A percentile compares a stretch with the other conserved stretches of the same genome.
phyloP scores from a whole-genome alignment of 2,113 vertebrate genomes.

The Ardeotis arabs region DNA sequence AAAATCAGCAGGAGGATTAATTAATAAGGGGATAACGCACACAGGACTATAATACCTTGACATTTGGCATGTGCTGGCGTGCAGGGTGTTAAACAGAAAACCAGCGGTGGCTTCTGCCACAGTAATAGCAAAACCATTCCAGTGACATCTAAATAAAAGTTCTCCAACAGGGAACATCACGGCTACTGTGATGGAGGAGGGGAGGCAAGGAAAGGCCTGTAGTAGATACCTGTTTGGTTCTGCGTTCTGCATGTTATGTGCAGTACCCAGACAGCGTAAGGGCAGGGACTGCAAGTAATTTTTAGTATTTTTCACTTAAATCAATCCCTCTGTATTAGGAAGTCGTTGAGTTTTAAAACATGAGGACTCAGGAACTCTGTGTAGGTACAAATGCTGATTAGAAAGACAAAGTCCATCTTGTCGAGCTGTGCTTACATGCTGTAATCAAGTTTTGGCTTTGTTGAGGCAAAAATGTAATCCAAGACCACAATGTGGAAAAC shows the following conservation, averaged over 20 bases:
- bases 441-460: neutral
- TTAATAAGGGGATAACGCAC: neutral
- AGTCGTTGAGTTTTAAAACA: neutral
- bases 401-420: neutral
- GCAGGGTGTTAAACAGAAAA: neutral
- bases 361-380: neutral
- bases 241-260: neutral
- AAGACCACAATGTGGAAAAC: neutral
- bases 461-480: neutral
- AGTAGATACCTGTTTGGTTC: neutral
- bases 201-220: neutral
- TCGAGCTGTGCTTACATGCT: neutral
- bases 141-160: neutral
- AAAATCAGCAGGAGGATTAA: neutral
- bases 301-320: neutral
- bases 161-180: neutral
- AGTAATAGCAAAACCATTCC: neutral
- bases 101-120: neutral
- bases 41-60: neutral
- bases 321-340: neutral
- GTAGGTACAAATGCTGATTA: neutral
- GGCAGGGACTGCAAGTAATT: neutral
- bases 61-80: neutral
- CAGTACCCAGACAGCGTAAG: neutral
- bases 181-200: neutral